Percentiles rank a stretch among this genome's conserved stretches.
Evolutionary conservation across 2,888 invertebrate genomes (phyloP).

Genomic region (Drosophila fungiperda): DNA sequence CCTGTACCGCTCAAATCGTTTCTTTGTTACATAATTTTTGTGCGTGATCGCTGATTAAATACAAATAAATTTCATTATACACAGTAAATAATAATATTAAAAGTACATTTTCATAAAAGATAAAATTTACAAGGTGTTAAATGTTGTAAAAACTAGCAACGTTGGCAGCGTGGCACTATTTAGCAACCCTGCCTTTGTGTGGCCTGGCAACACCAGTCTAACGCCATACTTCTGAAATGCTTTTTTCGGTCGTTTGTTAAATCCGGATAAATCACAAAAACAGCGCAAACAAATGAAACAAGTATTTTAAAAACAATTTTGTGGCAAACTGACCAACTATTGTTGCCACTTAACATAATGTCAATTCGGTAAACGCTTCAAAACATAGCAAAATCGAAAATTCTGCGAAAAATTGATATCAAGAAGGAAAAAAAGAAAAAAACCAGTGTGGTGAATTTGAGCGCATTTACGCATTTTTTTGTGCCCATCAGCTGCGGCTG

Average conservation of each 20-base stretch:
- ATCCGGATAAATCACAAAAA: slow-evolving; percentile 52
- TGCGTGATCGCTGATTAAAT: slow-evolving; percentile 2
- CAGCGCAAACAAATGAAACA: slow-evolving; percentile 33
- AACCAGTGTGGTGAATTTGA: slow-evolving; percentile 71
- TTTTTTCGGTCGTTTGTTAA: slow-evolving; percentile 65
- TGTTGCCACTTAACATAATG: slow-evolving; percentile 28
- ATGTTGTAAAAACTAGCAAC: slow-evolving; percentile 22
- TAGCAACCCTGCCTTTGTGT: slow-evolving; percentile 60
- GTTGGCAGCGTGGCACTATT: slow-evolving; percentile 59
- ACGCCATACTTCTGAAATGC: slow-evolving; percentile 75
- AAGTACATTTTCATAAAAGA: not conserved
- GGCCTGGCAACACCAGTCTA: slow-evolving; percentile 63
- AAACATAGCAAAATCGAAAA: slow-evolving; percentile 34
- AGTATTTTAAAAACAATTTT: slow-evolving; percentile 25
- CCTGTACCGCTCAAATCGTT: not conserved
- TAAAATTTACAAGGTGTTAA: not conserved
- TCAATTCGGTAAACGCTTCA: slow-evolving; percentile 32
- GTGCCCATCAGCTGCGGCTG: slow-evolving; percentile 71
- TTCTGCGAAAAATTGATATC: slow-evolving; percentile 59
- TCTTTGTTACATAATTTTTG: slow-evolving; percentile 52
- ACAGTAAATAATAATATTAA: not conserved
- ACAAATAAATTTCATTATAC: not conserved
- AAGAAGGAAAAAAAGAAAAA: slow-evolving; percentile 37
- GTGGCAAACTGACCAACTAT: slow-evolving; percentile 31
- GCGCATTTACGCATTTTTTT: slow-evolving; percentile 70